A percentile compares a stretch with the other conserved stretches of the same genome.
These are phyloP conservation scores for Drosophila nebulosa DNA, from an alignment of 1,140 invertebrate genomes.

Conservation along the genomic window DNA sequence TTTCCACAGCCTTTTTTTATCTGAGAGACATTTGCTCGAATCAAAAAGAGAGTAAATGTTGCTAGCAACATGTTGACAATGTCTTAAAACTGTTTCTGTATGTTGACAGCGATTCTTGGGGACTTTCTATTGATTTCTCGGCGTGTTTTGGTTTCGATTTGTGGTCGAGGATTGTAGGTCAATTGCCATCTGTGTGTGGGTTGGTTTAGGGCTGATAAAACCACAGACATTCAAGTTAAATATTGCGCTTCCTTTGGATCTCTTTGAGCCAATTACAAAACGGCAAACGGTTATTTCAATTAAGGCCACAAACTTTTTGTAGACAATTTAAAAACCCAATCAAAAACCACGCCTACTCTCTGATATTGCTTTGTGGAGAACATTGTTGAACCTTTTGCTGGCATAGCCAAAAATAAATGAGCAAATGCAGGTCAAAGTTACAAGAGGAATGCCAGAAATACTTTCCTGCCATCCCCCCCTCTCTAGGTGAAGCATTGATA, in stretches of 20 bases:
- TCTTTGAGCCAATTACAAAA: conserved; percentile 34
- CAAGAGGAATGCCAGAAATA: background rate
- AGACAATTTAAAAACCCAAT: background rate
- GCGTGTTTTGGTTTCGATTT: conserved; percentile 34
- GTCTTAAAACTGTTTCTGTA: conserved; percentile 21
- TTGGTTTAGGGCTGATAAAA: conserved; percentile 2
- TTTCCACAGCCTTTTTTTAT: conserved; percentile 10
- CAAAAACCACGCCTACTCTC: background rate
- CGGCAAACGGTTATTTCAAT: conserved; percentile 30
- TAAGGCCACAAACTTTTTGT: background rate
- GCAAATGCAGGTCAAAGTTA: conserved; percentile 36
- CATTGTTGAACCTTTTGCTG: background rate
- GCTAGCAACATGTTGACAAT: conserved; percentile 16
- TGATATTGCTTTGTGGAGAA: background rate
- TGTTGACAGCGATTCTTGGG: background rate
- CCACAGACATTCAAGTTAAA: conserved; percentile 18
- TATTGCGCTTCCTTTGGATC: background rate
- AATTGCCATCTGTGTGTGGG: conserved; percentile 20
- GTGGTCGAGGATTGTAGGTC: conserved; percentile 33
- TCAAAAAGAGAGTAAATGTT: conserved; percentile 6
- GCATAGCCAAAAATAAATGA: conserved; percentile 45
- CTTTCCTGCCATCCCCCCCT: background rate
- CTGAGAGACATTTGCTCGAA: background rate
- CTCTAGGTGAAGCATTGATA: conserved; percentile 21
- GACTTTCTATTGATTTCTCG: conserved; percentile 36